Evolutionary conservation across 2,888 invertebrate species (phyloP).

Genomic region (Drosophila eohydei): DNA sequence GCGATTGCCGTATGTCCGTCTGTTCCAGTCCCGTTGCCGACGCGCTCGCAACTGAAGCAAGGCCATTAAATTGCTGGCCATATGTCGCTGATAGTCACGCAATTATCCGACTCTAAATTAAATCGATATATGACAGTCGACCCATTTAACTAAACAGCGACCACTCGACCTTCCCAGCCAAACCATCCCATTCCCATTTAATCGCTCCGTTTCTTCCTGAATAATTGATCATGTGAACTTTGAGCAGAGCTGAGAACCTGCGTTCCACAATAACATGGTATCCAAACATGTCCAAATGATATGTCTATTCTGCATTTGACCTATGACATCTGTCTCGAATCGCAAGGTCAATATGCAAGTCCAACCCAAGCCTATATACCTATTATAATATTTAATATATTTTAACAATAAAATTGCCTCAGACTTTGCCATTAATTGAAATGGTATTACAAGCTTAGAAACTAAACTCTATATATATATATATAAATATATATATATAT

Average conservation of each 20-base stretch:
- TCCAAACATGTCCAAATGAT: constrained; percentile 7
- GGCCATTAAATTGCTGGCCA: constrained; percentile 43
- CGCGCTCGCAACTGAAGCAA: constrained; percentile 49
- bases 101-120: constrained; percentile 68
- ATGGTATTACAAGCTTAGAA: background rate
- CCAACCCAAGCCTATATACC: background rate
- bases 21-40: constrained; percentile 29
- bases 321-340: background rate
- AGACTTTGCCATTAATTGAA: background rate
- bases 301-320: constrained; percentile 15
- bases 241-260: constrained; percentile 33
- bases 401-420: background rate
- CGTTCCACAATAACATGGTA: background rate
- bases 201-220: constrained; percentile 42
- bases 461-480: background rate
- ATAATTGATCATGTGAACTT: constrained; percentile 72
- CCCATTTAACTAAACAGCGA: constrained; percentile 21
- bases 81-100: constrained; percentile 74
- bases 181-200: background rate
- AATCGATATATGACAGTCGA: constrained; percentile 57
- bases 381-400: background rate
- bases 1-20: constrained; percentile 6
- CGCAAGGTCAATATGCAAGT: constrained; percentile 4
- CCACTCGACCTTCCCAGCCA: background rate
- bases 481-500: background rate